Evolutionary conservation across 2,888 invertebrate species (phyloP).

Genomic region (Chloromyia formosa): DNA sequence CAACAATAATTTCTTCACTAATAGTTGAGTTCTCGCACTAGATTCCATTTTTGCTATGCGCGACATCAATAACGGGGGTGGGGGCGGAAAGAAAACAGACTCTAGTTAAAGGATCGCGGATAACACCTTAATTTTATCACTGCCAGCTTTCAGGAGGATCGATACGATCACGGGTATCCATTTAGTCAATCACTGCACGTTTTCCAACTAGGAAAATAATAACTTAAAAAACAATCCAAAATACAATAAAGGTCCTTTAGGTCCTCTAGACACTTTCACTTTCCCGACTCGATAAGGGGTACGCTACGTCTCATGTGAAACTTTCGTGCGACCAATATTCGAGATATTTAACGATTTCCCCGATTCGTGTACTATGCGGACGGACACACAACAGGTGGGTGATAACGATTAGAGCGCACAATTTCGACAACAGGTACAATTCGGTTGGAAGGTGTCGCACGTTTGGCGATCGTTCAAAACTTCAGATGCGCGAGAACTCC

Average conservation of each 20-base stretch:
- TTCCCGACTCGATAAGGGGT: background rate
- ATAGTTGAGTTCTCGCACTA: background rate
- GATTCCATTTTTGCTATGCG: slow-evolving; percentile 22
- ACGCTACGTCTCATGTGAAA: background rate
- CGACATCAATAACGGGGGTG: background rate
- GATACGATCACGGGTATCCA: too few species aligned
- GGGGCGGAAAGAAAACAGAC: too few species aligned
- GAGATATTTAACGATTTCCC: too few species aligned
- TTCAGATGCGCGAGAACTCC: slow-evolving; percentile 40
- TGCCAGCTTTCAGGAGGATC: too few species aligned
- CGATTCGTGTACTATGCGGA: background rate
- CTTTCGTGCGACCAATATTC: background rate
- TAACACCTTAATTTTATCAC: too few species aligned
- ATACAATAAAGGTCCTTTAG: too few species aligned
- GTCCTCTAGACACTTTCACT: background rate
- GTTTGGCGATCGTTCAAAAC: slow-evolving; percentile 24
- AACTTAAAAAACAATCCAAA: too few species aligned
- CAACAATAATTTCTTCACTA: slow-evolving; percentile 13
- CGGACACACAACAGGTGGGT: background rate
- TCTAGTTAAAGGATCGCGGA: too few species aligned
- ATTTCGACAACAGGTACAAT: slow-evolving; percentile 28
- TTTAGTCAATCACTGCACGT: too few species aligned
- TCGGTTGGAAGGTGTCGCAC: slow-evolving; percentile 33
- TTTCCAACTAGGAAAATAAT: too few species aligned
- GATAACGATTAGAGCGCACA: slow-evolving; percentile 25